Evolutionary conservation across 2,113 vertebrate genomes (phyloP).

Genomic region (Paradoxurus hermaphroditus): DNA sequence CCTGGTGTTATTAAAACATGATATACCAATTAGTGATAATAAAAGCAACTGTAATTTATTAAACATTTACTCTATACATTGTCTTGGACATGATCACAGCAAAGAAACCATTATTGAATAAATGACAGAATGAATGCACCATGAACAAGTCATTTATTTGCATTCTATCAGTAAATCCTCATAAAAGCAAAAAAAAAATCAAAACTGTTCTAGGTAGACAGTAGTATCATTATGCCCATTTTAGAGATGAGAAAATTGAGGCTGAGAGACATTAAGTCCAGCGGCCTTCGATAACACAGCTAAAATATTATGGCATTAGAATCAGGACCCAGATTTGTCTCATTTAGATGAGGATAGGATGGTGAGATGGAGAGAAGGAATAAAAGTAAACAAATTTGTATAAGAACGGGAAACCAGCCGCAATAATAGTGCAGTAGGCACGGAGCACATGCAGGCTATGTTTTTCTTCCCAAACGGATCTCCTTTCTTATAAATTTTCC

Average conservation of each 20-base stretch:
- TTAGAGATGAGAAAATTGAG: background rate
- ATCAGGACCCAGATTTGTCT: background rate
- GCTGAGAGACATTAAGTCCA: background rate
- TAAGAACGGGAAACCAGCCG: background rate
- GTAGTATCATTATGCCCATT: background rate
- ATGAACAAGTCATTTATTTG: background rate
- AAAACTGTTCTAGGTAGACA: background rate
- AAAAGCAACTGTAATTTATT: background rate
- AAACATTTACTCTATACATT: background rate
- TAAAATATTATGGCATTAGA: background rate
- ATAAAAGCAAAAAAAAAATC: background rate
- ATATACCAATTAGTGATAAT: background rate
- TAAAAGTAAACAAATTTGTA: background rate
- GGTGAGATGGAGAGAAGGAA: background rate
- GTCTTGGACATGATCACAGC: background rate
- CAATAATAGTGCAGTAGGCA: background rate
- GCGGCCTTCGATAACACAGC: background rate
- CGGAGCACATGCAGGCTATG: rapidly evolving
- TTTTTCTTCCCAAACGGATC: background rate
- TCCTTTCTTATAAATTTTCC: background rate
- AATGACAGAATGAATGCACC: background rate
- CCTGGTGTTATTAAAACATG: background rate
- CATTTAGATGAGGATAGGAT: background rate
- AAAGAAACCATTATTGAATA: background rate
- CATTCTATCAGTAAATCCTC: background rate